Evolutionary conservation across 2,888 invertebrate genomes (phyloP), one percentile per base, ranked within the genome.

Genomic region (Ptilodon capucinus): DNA sequence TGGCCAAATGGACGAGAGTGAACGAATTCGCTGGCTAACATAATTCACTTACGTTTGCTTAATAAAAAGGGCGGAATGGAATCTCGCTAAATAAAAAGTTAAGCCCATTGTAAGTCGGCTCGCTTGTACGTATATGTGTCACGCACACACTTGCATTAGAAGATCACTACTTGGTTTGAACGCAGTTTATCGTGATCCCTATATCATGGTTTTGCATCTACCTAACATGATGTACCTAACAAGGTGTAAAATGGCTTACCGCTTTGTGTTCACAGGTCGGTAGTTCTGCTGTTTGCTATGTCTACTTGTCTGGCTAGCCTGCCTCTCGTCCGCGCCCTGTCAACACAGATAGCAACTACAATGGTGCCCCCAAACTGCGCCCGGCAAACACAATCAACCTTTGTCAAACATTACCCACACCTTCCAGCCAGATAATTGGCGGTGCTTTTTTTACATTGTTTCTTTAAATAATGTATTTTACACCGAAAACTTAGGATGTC

Each of bases 211-310:
- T 2, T 32, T 32, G 14, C 8, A n/a, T 32, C 13, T 4, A 4
- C 5, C 5, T n/a, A n/a, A n/a, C 25, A 9, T 32, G 13, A 3
- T 13, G 32, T 35, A n/a, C n/a, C n/a, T n/a, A 35, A 17, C 32
- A 13, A 28, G 32, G 14, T 16, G 19, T 19, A 9, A 0, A 62
- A 59, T 60, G 60, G 52, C 64, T 64, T 60, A 60, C 57, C 57
- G 62, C 51, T 64, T 57, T 67, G 60, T 68, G 57, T 66, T 60
- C 52, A 61, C 68, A 67, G 63, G 60, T 61, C 58, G 54, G 54
- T 51, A 57, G 56, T 59, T 54, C 55, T 46, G 51, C 43, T 69
- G 61, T 66, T 69, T 72, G 64, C 57, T 44, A 40, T 54, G 56
- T 48, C 48, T 57, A 46, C 53, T 56, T 48, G 42, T 43, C 46